A percentile compares a stretch with the other conserved stretches of the same genome.
Evolutionary conservation across 1,140 invertebrate genomes (phyloP).

Genomic region (Laupala kohalensis): DNA sequence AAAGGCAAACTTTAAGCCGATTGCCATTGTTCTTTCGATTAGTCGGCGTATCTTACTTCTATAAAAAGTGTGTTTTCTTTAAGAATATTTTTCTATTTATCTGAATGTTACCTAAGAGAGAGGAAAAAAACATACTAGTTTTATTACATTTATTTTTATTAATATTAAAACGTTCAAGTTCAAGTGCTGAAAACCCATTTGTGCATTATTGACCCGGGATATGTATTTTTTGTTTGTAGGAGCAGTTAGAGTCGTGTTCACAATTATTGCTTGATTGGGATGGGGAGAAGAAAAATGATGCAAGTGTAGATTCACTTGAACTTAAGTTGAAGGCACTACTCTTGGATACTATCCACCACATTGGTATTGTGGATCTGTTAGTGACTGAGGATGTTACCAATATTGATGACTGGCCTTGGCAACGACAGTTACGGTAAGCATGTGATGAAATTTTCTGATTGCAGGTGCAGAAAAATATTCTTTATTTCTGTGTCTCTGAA

Average conservation of each 20-base stretch:
- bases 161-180: too few species aligned
- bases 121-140: too few species aligned
- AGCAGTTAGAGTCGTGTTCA: constrained; percentile 51
- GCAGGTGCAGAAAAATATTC: too few species aligned
- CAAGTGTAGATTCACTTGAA: constrained; percentile 21
- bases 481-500: too few species aligned
- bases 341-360: constrained; percentile 85
- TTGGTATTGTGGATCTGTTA: constrained; percentile 66
- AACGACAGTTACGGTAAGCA: constrained; percentile 76
- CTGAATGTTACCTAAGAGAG: too few species aligned
- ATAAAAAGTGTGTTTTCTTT: constrained; percentile 16
- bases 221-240: constrained; percentile 17
- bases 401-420: constrained; percentile 78
- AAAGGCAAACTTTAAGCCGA: too few species aligned
- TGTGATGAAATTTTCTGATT: too few species aligned
- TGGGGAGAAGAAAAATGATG: constrained; percentile 20
- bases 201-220: too few species aligned
- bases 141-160: too few species aligned
- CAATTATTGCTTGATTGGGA: constrained; percentile 31
- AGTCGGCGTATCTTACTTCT: too few species aligned
- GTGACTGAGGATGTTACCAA: constrained; percentile 49
- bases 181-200: too few species aligned
- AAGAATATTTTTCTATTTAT: background rate
- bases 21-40: too few species aligned
- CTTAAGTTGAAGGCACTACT: constrained; percentile 63